Conservation (phyloP, 2,888 invertebrate genomes). For the Dendrolimus houi region DNA sequence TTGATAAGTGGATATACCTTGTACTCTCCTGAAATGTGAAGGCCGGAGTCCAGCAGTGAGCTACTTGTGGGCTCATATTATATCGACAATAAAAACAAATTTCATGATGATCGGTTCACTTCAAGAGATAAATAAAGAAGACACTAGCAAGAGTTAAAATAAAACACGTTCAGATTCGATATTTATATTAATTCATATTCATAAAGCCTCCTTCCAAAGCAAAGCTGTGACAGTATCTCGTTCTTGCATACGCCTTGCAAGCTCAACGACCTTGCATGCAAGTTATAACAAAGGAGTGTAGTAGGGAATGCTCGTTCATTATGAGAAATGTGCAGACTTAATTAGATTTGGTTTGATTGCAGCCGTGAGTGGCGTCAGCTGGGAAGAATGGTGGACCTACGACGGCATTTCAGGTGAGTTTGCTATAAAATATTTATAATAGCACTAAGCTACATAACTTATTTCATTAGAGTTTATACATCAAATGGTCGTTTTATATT, state of each 20-base stretch:
- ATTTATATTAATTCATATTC: background rate
- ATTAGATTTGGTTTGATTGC: constrained; percentile 75
- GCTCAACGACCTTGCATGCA: constrained; percentile 2
- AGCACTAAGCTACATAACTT: too few relatives aligned
- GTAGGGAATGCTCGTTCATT: constrained; percentile 28
- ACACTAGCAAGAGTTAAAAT: too few relatives aligned
- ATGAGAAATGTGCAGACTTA: constrained; percentile 52
- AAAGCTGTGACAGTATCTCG: background rate
- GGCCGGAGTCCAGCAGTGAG: too few relatives aligned
- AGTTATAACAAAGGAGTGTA: constrained; percentile 5
- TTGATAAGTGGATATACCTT: too few relatives aligned
- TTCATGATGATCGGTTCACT: too few relatives aligned
- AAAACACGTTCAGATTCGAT: too few relatives aligned
- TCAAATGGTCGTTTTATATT: too few relatives aligned
- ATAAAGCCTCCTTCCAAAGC: background rate
- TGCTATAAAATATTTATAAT: constrained; percentile 12
- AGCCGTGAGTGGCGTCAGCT: constrained; percentile 87
- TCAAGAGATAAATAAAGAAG: too few relatives aligned
- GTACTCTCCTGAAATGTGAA: too few relatives aligned
- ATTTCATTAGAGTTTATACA: too few relatives aligned
- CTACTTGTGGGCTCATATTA: too few relatives aligned
- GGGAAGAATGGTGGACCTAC: constrained; percentile 98
- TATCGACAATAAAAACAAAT: too few relatives aligned
- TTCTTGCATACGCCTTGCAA: background rate
- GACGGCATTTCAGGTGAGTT: constrained; percentile 94